Conservation (phyloP, 1,140 invertebrate species). For the Tetramorium simillimum region DNA sequence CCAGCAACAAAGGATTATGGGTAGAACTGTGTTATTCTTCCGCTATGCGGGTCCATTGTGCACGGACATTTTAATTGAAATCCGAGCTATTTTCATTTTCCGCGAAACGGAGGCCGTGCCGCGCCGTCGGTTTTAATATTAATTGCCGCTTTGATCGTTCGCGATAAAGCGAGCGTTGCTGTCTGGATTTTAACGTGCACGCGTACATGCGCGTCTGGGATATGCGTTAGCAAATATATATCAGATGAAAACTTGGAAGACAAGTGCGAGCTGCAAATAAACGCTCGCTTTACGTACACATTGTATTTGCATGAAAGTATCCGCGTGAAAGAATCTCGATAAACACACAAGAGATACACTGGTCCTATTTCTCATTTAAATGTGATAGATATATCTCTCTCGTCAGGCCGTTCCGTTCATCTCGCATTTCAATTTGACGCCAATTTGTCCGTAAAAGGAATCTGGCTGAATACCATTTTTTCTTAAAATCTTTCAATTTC, state of each 20-base stretch:
- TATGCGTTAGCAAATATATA: neutral
- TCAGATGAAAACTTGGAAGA: neutral
- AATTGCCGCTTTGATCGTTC: constrained; percentile 45
- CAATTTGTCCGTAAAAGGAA: neutral
- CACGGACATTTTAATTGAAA: constrained; percentile 52
- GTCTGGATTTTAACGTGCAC: neutral
- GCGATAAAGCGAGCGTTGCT: constrained; percentile 36
- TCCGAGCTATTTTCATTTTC: constrained; percentile 54
- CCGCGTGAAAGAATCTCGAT: neutral
- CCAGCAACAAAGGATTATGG: constrained; percentile 55
- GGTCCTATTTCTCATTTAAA: neutral
- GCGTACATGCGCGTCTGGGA: neutral
- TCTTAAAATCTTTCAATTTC: neutral
- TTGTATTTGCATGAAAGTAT: neutral
- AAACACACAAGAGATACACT: neutral
- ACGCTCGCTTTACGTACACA: neutral
- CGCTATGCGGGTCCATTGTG: constrained; percentile 23
- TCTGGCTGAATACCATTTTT: neutral
- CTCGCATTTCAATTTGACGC: neutral
- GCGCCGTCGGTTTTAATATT: constrained; percentile 45
- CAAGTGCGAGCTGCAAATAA: neutral
- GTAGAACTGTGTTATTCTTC: constrained; percentile 45
- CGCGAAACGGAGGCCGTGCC: constrained; percentile 12
- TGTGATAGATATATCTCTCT: neutral
- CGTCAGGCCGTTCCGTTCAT: neutral